These are phyloP conservation scores for Elgaria multicarinata DNA, from an alignment of 2,113 vertebrate genomes.

Conservation along the genomic window DNA sequence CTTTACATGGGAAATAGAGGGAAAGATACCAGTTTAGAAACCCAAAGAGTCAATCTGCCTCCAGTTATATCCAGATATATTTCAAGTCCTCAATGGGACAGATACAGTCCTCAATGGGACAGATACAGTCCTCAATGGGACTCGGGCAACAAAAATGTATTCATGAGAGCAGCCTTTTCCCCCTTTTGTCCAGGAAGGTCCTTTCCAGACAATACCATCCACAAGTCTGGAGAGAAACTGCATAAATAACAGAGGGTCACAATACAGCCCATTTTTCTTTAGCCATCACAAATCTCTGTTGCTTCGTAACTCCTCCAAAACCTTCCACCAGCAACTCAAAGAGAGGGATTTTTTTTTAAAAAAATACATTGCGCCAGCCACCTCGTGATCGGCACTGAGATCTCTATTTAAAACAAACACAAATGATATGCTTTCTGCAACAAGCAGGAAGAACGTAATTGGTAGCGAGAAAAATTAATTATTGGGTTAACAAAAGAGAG, in stretches of 20 bases:
- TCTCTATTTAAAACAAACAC: conserved; percentile 13
- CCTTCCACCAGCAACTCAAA: not conserved
- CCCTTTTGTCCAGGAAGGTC: conserved; percentile 62
- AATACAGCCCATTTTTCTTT: conserved; percentile 62
- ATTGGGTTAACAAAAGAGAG: conserved; percentile 54
- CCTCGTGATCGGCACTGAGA: not conserved
- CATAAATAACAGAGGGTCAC: conserved; percentile 65
- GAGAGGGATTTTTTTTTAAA: conserved; percentile 28
- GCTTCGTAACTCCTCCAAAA: conserved; percentile 55
- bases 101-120: not conserved
- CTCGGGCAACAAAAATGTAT: conserved; percentile 41
- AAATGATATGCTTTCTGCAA: conserved; percentile 18
- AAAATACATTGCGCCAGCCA: conserved; percentile 20
- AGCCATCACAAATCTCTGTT: conserved; percentile 57
- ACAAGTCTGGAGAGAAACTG: conserved; percentile 39
- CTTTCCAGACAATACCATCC: conserved; percentile 62
- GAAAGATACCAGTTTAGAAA: not conserved
- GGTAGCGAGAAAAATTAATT: conserved; percentile 24
- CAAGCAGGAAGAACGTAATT: conserved; percentile 43
- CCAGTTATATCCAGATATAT: not conserved
- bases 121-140: not conserved
- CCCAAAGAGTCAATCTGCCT: not conserved
- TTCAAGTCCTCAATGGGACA: not conserved
- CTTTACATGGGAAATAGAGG: not conserved
- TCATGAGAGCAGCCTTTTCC: conserved; percentile 41